phyloP scores from a whole-genome alignment of 2,888 invertebrate genomes.

The Piscicola geometra region DNA sequence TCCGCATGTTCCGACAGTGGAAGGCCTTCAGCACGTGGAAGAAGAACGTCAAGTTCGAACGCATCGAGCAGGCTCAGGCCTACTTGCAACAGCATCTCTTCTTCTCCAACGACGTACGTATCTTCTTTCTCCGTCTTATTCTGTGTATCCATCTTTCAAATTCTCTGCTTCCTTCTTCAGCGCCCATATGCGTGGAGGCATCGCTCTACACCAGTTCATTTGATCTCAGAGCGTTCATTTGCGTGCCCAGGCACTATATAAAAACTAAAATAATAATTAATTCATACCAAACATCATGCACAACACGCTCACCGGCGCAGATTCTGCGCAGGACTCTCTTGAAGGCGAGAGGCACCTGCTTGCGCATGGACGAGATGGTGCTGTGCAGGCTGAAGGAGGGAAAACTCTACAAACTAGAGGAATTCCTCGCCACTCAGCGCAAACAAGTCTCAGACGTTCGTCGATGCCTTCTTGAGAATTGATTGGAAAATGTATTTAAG shows the following conservation, averaged over 20 bases:
- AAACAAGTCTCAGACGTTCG: constrained; percentile 49
- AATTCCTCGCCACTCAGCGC: constrained; percentile 55
- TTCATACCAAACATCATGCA: no score
- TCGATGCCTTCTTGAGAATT: no score
- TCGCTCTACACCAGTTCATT: no score
- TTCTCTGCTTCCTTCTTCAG: no score
- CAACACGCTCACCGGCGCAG: constrained; percentile 41
- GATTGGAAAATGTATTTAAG: no score
- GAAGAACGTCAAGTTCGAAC: constrained; percentile 68
- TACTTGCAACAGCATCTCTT: constrained; percentile 68
- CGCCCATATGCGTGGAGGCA: no score
- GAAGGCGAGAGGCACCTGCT: constrained; percentile 63
- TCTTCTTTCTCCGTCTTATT: not conserved
- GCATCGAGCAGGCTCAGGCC: constrained; percentile 63
- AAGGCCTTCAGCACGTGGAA: constrained; percentile 76
- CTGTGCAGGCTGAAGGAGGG: constrained; percentile 56
- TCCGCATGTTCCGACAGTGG: constrained; percentile 56
- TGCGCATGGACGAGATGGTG: constrained; percentile 57
- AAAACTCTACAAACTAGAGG: constrained; percentile 53
- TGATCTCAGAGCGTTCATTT: no score
- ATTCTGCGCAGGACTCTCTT: constrained; percentile 69
- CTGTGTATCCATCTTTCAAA: no score
- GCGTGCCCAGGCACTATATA: no score
- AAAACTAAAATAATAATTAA: no score
- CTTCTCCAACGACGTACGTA: constrained; percentile 64